phyloP scores from a whole-genome alignment of 2,888 invertebrate species.

The Gari tellinella region DNA sequence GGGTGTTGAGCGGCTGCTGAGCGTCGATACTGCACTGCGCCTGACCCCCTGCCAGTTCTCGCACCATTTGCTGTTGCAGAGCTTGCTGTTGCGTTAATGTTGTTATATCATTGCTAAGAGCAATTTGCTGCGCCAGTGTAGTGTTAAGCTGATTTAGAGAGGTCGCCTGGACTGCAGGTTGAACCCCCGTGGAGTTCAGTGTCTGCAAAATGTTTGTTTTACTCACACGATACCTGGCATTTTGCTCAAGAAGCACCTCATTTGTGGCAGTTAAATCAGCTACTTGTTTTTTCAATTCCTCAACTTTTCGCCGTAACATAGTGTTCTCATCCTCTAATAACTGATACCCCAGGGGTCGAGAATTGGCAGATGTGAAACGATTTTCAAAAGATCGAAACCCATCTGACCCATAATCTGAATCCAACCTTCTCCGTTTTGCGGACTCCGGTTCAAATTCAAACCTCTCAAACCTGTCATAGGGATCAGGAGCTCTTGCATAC shows the following conservation, averaged over 20 bases:
- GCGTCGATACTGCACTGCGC: constrained; percentile 64
- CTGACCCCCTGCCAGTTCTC: constrained; percentile 65
- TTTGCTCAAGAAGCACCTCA: constrained; percentile 91
- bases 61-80: constrained; percentile 78
- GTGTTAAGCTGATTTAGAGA: constrained; percentile 72
- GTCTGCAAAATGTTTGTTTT: constrained; percentile 73
- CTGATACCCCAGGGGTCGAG: constrained; percentile 74
- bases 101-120: constrained; percentile 79
- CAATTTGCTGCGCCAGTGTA: constrained; percentile 83
- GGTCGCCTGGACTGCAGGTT: constrained; percentile 54
- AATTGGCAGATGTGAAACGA: constrained; percentile 63
- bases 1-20: constrained; percentile 63
- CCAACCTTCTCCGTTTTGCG: constrained; percentile 74
- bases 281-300: constrained; percentile 89
- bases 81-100: constrained; percentile 69
- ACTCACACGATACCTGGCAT: constrained; percentile 88
- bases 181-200: constrained; percentile 69
- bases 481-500: background rate
- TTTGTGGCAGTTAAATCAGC: constrained; percentile 91
- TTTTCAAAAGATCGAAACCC: constrained; percentile 65
- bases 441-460: constrained; percentile 69
- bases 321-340: constrained; percentile 88
- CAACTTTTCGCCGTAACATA: constrained; percentile 88
- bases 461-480: constrained; percentile 65
- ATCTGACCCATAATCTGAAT: constrained; percentile 63